These are phyloP conservation scores for Macropus fuliginosus DNA, from an alignment of 2,797 vertebrate species.

Conservation along the genomic window DNA sequence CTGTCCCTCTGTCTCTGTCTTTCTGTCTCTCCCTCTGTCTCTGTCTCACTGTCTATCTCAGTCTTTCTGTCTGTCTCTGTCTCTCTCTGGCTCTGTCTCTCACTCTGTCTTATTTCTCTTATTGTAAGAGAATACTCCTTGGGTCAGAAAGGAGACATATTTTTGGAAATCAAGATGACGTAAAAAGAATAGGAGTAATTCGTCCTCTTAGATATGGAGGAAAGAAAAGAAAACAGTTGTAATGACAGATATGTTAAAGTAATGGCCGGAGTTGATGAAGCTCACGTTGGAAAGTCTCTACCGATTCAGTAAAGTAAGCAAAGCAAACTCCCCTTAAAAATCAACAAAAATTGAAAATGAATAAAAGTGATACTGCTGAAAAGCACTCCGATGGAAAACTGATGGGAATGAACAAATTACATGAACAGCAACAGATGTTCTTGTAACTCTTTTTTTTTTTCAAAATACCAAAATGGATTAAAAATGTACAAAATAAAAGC, in stretches of 20 bases:
- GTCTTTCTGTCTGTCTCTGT: not conserved
- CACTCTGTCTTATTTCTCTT: not conserved
- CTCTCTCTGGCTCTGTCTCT: not conserved
- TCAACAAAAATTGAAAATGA: conserved; percentile 22
- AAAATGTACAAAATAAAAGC: conserved; percentile 76
- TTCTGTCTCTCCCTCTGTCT: not conserved
- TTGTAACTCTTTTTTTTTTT: not conserved
- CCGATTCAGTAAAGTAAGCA: conserved; percentile 42
- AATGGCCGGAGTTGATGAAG: not conserved
- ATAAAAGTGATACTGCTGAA: conserved; percentile 11
- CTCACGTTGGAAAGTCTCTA: not conserved
- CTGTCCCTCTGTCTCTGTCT: not conserved
- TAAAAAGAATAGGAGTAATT: not conserved
- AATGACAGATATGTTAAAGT: not conserved
- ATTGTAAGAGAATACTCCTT: not conserved
- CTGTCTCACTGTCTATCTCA: too few relatives aligned
- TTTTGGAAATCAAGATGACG: not conserved
- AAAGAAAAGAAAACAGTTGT: not conserved
- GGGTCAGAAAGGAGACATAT: not conserved
- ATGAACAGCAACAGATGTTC: conserved; percentile 75
- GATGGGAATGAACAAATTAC: conserved; percentile 65
- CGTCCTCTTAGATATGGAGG: not conserved
- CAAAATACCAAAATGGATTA: conserved; percentile 72
- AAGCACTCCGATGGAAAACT: not conserved
- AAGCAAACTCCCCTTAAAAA: not conserved